Percentiles rank a stretch among this genome's conserved stretches.
Evolutionary conservation across 2,113 vertebrate genomes (phyloP).

Genomic region (Psilopsiagon aurifrons): DNA sequence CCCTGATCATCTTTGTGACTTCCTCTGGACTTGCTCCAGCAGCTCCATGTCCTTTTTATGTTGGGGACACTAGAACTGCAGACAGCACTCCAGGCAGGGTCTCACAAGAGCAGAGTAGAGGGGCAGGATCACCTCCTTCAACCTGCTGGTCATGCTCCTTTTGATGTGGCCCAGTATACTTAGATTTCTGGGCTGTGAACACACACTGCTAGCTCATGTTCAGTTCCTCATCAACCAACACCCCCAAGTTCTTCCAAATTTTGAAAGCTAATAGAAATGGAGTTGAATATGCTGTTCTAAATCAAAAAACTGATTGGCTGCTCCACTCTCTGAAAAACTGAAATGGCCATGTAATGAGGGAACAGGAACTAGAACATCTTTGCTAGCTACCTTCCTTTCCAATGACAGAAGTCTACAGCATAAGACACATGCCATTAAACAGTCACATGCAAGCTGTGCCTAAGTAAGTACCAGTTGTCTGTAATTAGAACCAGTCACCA

Average conservation of each 20-base stretch:
- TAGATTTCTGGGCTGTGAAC: neutral
- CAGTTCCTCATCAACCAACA: neutral
- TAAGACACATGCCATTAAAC: rapidly evolving
- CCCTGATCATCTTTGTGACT: neutral
- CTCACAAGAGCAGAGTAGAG: neutral
- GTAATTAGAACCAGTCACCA: neutral
- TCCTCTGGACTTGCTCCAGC: neutral
- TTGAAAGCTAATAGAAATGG: neutral
- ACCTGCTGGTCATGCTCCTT: neutral
- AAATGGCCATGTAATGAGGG: neutral
- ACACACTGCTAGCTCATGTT: neutral
- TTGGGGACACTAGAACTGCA: neutral
- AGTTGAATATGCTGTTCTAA: neutral
- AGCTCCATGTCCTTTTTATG: neutral
- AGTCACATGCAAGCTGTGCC: neutral
- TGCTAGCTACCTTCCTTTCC: neutral
- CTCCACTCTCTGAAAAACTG: neutral
- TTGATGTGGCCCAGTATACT: neutral
- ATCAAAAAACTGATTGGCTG: neutral
- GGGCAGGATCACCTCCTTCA: neutral
- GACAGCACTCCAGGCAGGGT: neutral
- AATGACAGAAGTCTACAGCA: rapidly evolving
- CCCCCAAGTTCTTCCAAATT: neutral
- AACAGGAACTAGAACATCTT: neutral
- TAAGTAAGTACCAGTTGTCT: neutral